Conservation (phyloP, 2,113 vertebrate genomes). For the Notechis scutatus region DNA sequence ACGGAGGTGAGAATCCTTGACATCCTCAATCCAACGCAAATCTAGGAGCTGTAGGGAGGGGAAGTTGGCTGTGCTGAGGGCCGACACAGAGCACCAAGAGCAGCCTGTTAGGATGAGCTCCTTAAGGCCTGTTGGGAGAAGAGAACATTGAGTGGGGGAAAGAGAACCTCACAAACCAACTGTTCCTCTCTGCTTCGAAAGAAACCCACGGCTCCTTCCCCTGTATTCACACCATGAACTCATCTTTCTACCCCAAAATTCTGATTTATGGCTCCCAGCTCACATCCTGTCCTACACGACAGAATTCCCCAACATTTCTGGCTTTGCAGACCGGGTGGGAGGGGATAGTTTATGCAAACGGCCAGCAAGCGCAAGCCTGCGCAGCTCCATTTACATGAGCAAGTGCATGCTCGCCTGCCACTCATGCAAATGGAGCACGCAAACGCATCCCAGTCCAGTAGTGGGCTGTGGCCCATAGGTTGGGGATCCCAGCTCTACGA, state of each 20-base stretch:
- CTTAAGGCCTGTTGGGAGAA: slow-evolving; percentile 73
- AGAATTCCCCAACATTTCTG: too few species aligned
- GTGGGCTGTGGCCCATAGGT: too few species aligned
- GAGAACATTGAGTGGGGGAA: not conserved
- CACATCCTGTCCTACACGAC: too few species aligned
- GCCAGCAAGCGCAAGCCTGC: accelerated
- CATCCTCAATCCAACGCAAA: slow-evolving; percentile 84
- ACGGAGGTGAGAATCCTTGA: slow-evolving; percentile 87
- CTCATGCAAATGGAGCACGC: too few species aligned
- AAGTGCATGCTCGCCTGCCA: too few species aligned
- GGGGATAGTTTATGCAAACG: too few species aligned
- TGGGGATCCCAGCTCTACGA: too few species aligned
- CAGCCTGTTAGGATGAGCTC: slow-evolving; percentile 84
- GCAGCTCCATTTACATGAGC: too few species aligned
- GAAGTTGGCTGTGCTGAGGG: slow-evolving; percentile 83
- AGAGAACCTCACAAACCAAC: not conserved
- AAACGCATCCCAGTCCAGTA: too few species aligned
- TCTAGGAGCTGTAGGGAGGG: slow-evolving; percentile 84
- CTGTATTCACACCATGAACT: not conserved
- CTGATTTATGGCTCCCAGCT: not conserved
- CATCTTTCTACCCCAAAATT: not conserved
- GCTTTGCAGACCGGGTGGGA: too few species aligned
- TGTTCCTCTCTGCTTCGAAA: not conserved
- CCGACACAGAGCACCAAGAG: slow-evolving; percentile 82
- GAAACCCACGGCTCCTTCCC: not conserved